phyloP scores from a whole-genome alignment of 23 tunicate species.

The Ascidia mentula region DNA sequence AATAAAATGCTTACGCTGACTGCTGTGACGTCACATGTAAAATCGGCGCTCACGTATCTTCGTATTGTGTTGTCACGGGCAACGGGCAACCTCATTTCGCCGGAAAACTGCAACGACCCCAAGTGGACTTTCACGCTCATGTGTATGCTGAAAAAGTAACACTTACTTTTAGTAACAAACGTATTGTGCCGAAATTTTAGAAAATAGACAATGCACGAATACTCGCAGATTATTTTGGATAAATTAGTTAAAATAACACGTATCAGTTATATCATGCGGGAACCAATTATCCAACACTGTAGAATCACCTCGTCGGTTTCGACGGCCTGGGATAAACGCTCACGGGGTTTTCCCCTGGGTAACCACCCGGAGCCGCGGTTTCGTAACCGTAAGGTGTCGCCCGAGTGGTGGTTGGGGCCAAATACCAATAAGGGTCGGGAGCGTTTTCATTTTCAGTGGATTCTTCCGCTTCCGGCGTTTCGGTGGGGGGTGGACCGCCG shows the following conservation, averaged over 20 bases:
- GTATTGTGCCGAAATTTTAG: no score
- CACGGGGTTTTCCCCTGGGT: not conserved
- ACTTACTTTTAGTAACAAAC: no score
- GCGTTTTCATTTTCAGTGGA: not conserved
- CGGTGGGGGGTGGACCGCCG: conserved; percentile 11
- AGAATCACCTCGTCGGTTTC: not conserved
- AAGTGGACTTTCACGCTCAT: conserved; percentile 31
- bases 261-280: no score
- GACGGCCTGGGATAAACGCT: not conserved
- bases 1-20: conserved; percentile 68
- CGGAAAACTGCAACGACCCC: conserved; percentile 48
- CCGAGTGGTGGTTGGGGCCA: not conserved
- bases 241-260: no score
- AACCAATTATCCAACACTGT: no score
- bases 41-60: conserved; percentile 58
- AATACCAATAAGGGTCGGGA: not conserved
- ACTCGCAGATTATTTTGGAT: no score
- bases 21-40: conserved; percentile 37
- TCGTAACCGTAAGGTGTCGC: not conserved
- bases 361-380: not conserved
- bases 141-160: conserved; percentile 24
- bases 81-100: conserved; percentile 50
- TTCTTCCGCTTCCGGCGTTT: not conserved
- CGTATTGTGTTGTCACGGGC: conserved; percentile 22
- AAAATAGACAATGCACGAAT: no score